Percentiles rank a stretch among this genome's conserved stretches.
These are phyloP conservation scores for Antheraea mylitta DNA, from an alignment of 1,140 invertebrate species.

Conservation along the genomic window DNA sequence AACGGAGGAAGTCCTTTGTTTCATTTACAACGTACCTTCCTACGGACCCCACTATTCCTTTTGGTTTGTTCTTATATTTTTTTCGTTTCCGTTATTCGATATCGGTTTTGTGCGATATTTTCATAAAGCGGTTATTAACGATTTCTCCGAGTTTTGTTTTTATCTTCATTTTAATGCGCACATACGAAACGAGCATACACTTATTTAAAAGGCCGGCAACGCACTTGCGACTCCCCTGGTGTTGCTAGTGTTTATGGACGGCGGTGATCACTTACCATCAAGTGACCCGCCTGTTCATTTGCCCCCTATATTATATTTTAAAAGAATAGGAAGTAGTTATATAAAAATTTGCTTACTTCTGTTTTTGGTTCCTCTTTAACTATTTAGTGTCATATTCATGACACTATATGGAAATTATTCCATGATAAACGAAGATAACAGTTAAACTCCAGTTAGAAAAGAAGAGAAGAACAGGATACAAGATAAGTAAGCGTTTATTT, in stretches of 20 bases:
- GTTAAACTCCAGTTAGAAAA: not conserved
- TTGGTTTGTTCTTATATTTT: slow-evolving; percentile 5
- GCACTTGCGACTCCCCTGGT: too few species aligned
- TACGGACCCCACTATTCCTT: slow-evolving; percentile 17
- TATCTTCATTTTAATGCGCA: not conserved
- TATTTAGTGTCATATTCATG: too few species aligned
- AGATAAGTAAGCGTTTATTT: not conserved
- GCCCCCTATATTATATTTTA: too few species aligned
- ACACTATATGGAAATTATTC: too few species aligned
- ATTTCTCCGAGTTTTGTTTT: not conserved
- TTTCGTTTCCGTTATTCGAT: slow-evolving; percentile 7
- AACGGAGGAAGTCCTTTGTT: slow-evolving; percentile 46
- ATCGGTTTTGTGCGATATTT: not conserved
- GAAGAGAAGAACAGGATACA: not conserved
- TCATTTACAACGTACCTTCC: slow-evolving; percentile 20
- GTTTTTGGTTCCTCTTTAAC: too few species aligned
- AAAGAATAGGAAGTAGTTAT: too few species aligned
- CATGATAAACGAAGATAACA: not conserved
- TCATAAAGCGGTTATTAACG: not conserved
- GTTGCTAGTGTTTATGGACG: too few species aligned
- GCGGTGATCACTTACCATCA: too few species aligned
- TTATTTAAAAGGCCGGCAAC: too few species aligned
- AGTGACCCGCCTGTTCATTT: too few species aligned
- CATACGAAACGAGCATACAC: too few species aligned
- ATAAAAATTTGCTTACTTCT: not conserved